Conservation (phyloP, 2,888 invertebrate species). For the Listrodromus nycthemerus region DNA sequence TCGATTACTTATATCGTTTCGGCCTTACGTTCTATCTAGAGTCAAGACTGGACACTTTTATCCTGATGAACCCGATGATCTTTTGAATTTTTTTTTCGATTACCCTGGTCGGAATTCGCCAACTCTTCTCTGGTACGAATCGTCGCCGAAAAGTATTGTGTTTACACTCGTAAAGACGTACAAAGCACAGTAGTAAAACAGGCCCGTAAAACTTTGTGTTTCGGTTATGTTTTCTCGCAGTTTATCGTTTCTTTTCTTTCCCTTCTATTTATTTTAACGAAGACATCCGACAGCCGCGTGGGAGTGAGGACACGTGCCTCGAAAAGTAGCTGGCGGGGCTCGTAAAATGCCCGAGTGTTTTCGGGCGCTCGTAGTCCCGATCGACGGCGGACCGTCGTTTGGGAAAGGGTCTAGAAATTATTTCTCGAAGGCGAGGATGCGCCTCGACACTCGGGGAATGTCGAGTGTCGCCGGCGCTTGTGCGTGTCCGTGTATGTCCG, state of each 20-base stretch:
- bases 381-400: background rate
- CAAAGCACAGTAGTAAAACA: constrained; percentile 27
- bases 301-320: constrained; percentile 23
- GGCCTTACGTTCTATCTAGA: no score
- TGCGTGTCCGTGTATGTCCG: background rate
- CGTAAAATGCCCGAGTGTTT: constrained; percentile 29
- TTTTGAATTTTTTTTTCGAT: no score
- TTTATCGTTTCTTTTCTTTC: background rate
- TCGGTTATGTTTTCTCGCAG: constrained; percentile 6
- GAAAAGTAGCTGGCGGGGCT: constrained; percentile 14
- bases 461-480: background rate
- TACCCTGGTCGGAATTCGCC: no score
- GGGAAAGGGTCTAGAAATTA: constrained; percentile 4
- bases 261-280: background rate
- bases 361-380: constrained; percentile 1
- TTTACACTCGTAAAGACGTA: constrained; percentile 24
- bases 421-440: constrained; percentile 20
- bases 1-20: no score
- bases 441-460: constrained; percentile 31
- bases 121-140: background rate
- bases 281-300: constrained; percentile 17
- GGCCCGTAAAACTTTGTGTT: constrained; percentile 21
- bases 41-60: no score
- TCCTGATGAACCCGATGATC: no score
- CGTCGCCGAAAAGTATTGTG: background rate